Evolutionary conservation across 2,113 vertebrate species (phyloP).

Genomic region (Seriola quinqueradiata): DNA sequence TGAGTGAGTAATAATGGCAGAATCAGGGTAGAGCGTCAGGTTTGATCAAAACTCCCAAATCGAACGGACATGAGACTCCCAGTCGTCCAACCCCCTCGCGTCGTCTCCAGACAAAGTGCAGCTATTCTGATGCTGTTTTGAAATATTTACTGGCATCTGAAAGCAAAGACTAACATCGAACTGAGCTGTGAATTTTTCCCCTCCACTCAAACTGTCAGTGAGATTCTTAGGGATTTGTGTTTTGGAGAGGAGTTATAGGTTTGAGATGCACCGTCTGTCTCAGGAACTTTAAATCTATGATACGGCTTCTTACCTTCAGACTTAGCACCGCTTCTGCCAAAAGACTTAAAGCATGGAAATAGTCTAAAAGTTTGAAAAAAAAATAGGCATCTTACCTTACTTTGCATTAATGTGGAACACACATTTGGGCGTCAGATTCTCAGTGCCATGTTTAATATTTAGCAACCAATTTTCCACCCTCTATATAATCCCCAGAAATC

Average conservation of each 20-base stretch:
- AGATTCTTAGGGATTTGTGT: slow-evolving; percentile 65
- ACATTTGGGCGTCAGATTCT: slow-evolving; percentile 22
- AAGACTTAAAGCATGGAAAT: slow-evolving; percentile 50
- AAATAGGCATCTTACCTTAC: slow-evolving; percentile 31
- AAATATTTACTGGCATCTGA: slow-evolving; percentile 64
- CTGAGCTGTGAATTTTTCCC: slow-evolving; percentile 52
- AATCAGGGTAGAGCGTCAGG: slow-evolving; percentile 64
- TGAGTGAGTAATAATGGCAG: slow-evolving; percentile 72
- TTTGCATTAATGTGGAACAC: slow-evolving; percentile 53
- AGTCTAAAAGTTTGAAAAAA: not conserved
- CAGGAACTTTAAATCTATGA: slow-evolving; percentile 58
- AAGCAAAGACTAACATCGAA: slow-evolving; percentile 52
- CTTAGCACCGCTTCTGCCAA: slow-evolving; percentile 36
- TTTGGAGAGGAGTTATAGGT: slow-evolving; percentile 51
- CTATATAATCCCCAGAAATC: slow-evolving; percentile 53
- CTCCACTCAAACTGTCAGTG: slow-evolving; percentile 66
- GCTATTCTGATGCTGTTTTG: slow-evolving; percentile 54
- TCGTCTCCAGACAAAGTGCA: slow-evolving; percentile 35
- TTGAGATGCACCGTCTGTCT: slow-evolving; percentile 57
- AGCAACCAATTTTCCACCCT: slow-evolving; percentile 32
- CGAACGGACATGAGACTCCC: slow-evolving; percentile 54
- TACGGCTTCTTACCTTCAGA: slow-evolving; percentile 55
- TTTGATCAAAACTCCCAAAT: slow-evolving; percentile 64
- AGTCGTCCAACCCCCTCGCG: slow-evolving; percentile 20
- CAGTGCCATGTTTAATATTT: slow-evolving; percentile 48